These are phyloP conservation scores for Sphaerodactylus townsendi DNA, from an alignment of 2,113 vertebrate species.

Conservation along the genomic window DNA sequence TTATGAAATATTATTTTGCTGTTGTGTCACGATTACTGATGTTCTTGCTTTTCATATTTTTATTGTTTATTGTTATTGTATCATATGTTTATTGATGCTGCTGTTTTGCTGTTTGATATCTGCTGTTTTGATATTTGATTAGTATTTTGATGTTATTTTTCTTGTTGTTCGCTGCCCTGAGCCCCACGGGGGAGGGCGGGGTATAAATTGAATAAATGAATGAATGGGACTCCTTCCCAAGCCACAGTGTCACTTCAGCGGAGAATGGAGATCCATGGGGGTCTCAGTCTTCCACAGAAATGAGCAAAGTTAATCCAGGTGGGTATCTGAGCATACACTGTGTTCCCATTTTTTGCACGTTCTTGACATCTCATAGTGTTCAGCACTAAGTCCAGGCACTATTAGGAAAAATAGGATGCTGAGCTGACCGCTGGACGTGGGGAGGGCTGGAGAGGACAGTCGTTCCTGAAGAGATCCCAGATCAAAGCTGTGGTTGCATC, in stretches of 20 bases:
- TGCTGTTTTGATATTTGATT: too few relatives aligned
- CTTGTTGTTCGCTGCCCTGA: too few relatives aligned
- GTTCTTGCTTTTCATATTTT: too few relatives aligned
- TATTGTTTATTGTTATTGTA: too few relatives aligned
- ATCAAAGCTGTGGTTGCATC: neutral
- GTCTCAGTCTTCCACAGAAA: neutral
- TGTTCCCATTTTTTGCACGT: neutral
- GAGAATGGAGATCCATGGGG: neutral
- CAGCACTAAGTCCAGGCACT: neutral
- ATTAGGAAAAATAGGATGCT: neutral
- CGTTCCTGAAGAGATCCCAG: conserved; percentile 30
- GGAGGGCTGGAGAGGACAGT: neutral
- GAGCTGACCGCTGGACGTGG: neutral
- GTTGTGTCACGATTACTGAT: too few relatives aligned
- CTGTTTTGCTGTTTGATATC: too few relatives aligned
- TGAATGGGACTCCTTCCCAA: too few relatives aligned
- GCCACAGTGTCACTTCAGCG: neutral
- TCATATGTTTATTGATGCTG: too few relatives aligned
- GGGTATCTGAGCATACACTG: neutral
- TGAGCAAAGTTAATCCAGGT: neutral
- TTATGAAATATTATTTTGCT: too few relatives aligned
- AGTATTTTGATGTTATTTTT: too few relatives aligned
- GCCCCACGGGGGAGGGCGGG: too few relatives aligned
- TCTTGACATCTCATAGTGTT: neutral
- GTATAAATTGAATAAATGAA: too few relatives aligned